These are phyloP conservation scores for Acronicta psi DNA, from an alignment of 2,888 invertebrate species.

Conservation along the genomic window DNA sequence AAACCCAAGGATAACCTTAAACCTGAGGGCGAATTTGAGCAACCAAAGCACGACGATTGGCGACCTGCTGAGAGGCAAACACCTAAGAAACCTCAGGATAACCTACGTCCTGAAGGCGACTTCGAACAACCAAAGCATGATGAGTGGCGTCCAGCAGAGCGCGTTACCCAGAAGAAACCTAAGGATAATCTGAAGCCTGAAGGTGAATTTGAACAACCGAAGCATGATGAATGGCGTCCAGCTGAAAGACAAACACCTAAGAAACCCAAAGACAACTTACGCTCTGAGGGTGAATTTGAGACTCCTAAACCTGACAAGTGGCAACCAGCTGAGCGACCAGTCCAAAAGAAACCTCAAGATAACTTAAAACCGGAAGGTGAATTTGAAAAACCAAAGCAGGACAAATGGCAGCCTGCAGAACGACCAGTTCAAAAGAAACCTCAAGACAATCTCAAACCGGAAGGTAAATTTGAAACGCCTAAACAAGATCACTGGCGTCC, in stretches of 20 bases:
- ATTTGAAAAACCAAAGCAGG: conserved; percentile 80
- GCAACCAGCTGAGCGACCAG: conserved; percentile 79
- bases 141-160: conserved; percentile 81
- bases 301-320: conserved; percentile 75
- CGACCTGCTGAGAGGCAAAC: conserved; percentile 66
- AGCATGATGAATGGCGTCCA: conserved; percentile 73
- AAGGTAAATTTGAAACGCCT: conserved; percentile 82
- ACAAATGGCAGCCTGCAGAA: conserved; percentile 81
- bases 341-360: conserved; percentile 76
- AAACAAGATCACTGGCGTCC: conserved; percentile 79
- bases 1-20: conserved; percentile 81
- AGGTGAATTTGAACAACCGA: conserved; percentile 86
- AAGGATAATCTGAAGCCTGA: conserved; percentile 89
- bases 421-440: conserved; percentile 75
- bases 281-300: conserved; percentile 86
- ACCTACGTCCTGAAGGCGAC: conserved; percentile 87
- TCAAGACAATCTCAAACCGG: conserved; percentile 84
- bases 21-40: conserved; percentile 59
- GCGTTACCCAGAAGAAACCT: conserved; percentile 75
- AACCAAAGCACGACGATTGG: conserved; percentile 76
- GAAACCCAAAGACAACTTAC: conserved; percentile 82
- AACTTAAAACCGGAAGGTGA: conserved; percentile 86
- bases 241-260: conserved; percentile 72
- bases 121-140: conserved; percentile 77
- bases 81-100: conserved; percentile 83